Evolutionary conservation across 2,888 invertebrate genomes (phyloP), one percentile per base, ranked within the genome.

Genomic region (Pteria penguin): DNA sequence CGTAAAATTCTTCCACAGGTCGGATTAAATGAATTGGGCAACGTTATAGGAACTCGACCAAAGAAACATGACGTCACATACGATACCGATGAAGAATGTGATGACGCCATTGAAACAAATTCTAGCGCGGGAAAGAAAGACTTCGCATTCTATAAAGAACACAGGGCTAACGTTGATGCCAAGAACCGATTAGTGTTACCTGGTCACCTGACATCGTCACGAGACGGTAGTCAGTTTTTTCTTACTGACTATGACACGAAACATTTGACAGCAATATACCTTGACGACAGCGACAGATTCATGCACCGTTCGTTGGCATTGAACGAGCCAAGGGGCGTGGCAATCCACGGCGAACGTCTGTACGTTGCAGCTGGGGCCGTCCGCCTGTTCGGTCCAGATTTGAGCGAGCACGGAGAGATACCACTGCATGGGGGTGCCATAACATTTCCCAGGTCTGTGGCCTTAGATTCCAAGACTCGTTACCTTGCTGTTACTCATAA

Each of bases 401-500:
- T 29, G 2, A 29, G 26, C 5, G 29, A 54, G 3, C 18, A 27
- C 1, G 11, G 31, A n/a, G 65, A 72, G 36, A 4, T 63, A 0
- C 26, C 8, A 1, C 57, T 65, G n/a, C 27, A 63, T 65, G 57
- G 63, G 27, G 55, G n/a, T 3, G 32, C 63, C 26, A 31, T 67
- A 4, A 65, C 31, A 26, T 57, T 57, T 57, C 72, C 72, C 4
- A 31, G 72, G 14, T 54, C 63, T 2, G 33, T 72, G 11, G 22
- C 63, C 0, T 22, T 72, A 29, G 57, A 72, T 29, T 52, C 5
- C 5, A 72, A 31, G 22, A 61, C 61, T 2, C 32, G 27, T 55
- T 57, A 63, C 31, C 27, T 72, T 18, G 72, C 65, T n/a, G 33
- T 72, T 5, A 65, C 63, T 26, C 72, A 72, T n/a, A 72, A 72